Percentiles rank a stretch among this genome's conserved stretches.
Conservation (phyloP, 2,797 vertebrate species). For the Poeciliopsis paucimaculata region DNA sequence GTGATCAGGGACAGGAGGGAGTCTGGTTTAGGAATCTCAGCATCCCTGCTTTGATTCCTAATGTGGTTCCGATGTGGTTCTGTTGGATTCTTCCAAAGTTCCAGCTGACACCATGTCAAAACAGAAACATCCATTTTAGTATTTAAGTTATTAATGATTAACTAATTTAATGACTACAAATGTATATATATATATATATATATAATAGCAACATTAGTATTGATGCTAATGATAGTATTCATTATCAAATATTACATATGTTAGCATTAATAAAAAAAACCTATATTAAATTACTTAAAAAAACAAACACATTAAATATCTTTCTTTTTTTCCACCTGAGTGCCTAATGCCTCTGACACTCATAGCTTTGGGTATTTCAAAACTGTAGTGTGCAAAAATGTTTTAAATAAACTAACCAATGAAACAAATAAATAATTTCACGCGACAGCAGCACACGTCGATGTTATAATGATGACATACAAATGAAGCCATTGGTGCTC, state of each 20-base stretch:
- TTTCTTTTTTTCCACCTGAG: not conserved
- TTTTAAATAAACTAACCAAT: not conserved
- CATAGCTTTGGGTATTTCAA: too few relatives aligned
- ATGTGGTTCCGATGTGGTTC: not conserved
- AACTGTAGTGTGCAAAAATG: not conserved
- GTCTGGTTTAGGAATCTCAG: not conserved
- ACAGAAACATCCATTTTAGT: not conserved
- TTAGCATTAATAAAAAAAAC: not conserved
- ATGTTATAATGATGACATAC: constrained; percentile 50
- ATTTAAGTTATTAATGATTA: not conserved
- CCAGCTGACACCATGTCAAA: not conserved
- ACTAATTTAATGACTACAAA: not conserved
- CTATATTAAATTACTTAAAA: not conserved
- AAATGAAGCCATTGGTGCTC: constrained; percentile 57
- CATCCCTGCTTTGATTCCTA: not conserved
- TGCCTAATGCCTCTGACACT: not conserved
- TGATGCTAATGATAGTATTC: not conserved
- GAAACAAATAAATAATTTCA: constrained; percentile 14
- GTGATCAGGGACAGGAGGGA: not conserved
- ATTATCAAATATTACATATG: not conserved
- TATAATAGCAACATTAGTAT: not conserved
- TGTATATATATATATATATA: not conserved
- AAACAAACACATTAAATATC: not conserved
- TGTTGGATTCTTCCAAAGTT: not conserved
- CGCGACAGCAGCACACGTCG: constrained; percentile 45